These are phyloP conservation scores for Morone chrysops DNA, from an alignment of 2,113 vertebrate genomes.

Conservation along the genomic window DNA sequence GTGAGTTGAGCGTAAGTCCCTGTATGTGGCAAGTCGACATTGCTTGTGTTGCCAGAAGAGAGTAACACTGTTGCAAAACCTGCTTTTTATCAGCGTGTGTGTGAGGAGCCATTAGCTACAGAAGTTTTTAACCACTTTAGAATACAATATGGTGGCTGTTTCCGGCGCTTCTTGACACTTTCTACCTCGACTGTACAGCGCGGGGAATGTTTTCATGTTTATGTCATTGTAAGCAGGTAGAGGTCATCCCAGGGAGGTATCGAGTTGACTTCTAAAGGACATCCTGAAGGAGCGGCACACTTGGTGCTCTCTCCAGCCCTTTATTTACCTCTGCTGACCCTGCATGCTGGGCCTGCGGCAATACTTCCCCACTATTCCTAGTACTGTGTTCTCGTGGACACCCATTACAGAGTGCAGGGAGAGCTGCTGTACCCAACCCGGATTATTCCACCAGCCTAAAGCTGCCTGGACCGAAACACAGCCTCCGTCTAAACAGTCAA, in stretches of 20 bases:
- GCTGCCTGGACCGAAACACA: slow-evolving; percentile 30
- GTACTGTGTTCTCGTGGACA: slow-evolving; percentile 37
- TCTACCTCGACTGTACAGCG: background rate
- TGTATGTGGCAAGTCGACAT: slow-evolving; percentile 63
- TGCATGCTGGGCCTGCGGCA: slow-evolving; percentile 62
- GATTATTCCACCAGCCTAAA: slow-evolving; percentile 65
- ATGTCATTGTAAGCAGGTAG: slow-evolving; percentile 47
- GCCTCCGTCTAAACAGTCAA: slow-evolving; percentile 66
- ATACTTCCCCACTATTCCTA: slow-evolving; percentile 48
- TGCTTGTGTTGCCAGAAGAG: slow-evolving; percentile 41
- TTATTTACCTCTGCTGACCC: slow-evolving; percentile 71
- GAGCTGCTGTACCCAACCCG: slow-evolving; percentile 33
- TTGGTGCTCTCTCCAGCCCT: slow-evolving; percentile 37
- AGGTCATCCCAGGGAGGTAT: slow-evolving; percentile 48
- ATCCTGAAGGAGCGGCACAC: slow-evolving; percentile 38
- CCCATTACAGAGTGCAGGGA: slow-evolving; percentile 9
- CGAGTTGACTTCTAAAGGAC: slow-evolving; percentile 71
- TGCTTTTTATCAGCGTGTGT: slow-evolving; percentile 48
- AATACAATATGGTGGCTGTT: background rate
- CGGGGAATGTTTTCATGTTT: slow-evolving; percentile 1
- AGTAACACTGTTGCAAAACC: slow-evolving; percentile 55
- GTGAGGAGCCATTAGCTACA: background rate
- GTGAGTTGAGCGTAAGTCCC: slow-evolving; percentile 4
- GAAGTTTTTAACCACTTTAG: background rate
- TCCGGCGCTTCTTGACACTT: background rate